Base-by-base conservation (phyloP, 1,140 invertebrate species). In the Glomeris maerens region DNA sequence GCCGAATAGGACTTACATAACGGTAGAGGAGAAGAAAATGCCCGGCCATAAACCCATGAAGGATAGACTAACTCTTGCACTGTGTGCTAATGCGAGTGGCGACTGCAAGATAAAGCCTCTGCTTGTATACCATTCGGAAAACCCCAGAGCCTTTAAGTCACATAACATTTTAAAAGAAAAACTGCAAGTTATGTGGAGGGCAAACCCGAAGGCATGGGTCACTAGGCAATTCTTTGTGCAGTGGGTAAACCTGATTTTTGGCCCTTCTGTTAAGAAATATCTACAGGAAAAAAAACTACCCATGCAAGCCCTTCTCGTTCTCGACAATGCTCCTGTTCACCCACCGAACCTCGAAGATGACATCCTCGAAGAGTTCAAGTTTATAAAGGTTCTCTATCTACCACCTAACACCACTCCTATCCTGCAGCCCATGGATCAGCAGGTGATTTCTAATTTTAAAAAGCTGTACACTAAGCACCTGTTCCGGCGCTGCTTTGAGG, bases 371-470 rank as follows among this genome's bases (percentile, higher is more conserved):
- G 49, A 57, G 38, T 54, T 41, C 36, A 45, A 45, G 10, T 58
- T 57, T 41, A 54, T 59, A 28, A 52, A 54, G 45, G 42, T 55
- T 27, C 36, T 44, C 31, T 59, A 51, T 39, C 39, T 55, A n/a
- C 45, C 49, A 45, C 25, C 52, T 26, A 59, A 49, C 27, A 55
- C 47, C 7, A 52, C 55, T 52, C 46, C 55, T 4, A n/a, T 53
- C 14, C 40, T 59, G 26, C 27, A 59, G 42, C 53, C 52, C n/a
- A 54, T 59, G 49, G 47, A 57, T 47, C 56, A 59, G 49, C 47
- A 55, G 28, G 45, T 50, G 13, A 55, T 57, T 53, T 25, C 27
- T 2, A 57, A 31, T 44, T 60, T 57, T 28, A 59, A 57, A 47
- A 59, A 55, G 21, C 46, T 55, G 4, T 60, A 59, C 49, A 55